These are phyloP conservation scores for Varecia variegata DNA, from an alignment of 2,797 vertebrate genomes.

Conservation along the genomic window DNA sequence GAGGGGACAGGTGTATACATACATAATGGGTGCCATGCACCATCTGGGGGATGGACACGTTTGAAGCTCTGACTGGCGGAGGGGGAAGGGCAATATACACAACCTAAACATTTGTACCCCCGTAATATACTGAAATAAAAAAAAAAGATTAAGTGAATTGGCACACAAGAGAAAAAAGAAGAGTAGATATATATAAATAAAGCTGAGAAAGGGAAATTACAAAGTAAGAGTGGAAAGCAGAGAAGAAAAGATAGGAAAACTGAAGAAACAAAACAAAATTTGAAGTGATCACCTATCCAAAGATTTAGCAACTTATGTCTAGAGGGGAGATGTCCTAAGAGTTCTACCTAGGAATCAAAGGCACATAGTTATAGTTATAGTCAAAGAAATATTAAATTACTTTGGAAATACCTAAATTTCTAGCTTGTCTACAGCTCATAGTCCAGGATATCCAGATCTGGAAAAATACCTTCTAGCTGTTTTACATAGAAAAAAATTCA, in stretches of 20 bases:
- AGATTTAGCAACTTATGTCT: not conserved
- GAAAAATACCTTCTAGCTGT: not conserved
- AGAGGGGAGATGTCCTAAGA: not conserved
- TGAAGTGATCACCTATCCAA: not conserved
- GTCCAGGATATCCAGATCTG: not conserved
- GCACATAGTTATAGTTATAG: not conserved
- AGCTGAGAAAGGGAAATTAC: not conserved
- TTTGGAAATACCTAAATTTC: not conserved
- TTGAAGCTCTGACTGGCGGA: no score
- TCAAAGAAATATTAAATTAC: slow-evolving; percentile 16
- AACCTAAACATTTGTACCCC: no score
- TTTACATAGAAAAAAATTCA: not conserved
- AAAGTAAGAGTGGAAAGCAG: not conserved
- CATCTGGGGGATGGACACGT: no score
- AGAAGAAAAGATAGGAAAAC: not conserved
- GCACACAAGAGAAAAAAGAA: not conserved
- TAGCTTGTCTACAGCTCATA: not conserved
- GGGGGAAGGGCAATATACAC: no score
- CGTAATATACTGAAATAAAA: no score
- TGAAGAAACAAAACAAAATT: not conserved
- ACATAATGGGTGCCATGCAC: no score
- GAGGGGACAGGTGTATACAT: no score
- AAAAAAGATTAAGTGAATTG: not conserved
- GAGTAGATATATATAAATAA: not conserved
- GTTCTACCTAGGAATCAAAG: not conserved